phyloP scores from a whole-genome alignment of 2,888 invertebrate species.

The Merodon equestris region DNA sequence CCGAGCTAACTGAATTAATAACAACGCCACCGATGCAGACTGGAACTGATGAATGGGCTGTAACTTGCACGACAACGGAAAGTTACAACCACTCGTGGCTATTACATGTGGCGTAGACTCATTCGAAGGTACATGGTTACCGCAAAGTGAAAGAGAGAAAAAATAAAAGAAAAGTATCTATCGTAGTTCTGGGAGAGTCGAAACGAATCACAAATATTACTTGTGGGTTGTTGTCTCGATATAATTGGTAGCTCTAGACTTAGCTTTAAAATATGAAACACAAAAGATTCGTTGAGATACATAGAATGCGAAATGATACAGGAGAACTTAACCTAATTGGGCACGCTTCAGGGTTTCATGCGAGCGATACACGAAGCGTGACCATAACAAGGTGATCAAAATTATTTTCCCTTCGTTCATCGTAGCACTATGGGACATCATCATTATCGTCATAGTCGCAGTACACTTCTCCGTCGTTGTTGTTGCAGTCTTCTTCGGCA shows the following conservation, averaged over 20 bases:
- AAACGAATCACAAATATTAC: conserved; percentile 52
- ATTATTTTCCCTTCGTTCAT: conserved; percentile 41
- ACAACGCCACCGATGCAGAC: not conserved
- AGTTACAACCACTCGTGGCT: conserved; percentile 37
- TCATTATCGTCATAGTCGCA: conserved; percentile 21
- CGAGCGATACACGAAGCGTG: conserved; percentile 70
- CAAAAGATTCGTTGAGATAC: conserved; percentile 12
- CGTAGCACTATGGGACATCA: conserved; percentile 18
- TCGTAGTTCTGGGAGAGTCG: conserved; percentile 45
- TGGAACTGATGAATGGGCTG: conserved; percentile 48
- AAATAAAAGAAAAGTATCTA: conserved; percentile 27
- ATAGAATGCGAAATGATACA: conserved; percentile 64
- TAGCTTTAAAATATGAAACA: conserved; percentile 15
- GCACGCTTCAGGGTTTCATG: conserved; percentile 71
- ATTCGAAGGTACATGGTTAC: no score
- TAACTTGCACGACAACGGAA: conserved; percentile 22
- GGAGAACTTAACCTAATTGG: conserved; percentile 70
- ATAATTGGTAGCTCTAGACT: conserved; percentile 53
- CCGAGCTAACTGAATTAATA: no score
- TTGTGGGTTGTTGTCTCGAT: conserved; percentile 48
- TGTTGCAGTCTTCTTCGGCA: not conserved
- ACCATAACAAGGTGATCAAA: conserved; percentile 70
- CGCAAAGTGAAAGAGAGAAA: not conserved
- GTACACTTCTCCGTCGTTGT: conserved; percentile 11
- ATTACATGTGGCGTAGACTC: conserved; percentile 1